Base-by-base conservation (phyloP, 2,888 invertebrate species). In the Drosophila sordidapex region DNA sequence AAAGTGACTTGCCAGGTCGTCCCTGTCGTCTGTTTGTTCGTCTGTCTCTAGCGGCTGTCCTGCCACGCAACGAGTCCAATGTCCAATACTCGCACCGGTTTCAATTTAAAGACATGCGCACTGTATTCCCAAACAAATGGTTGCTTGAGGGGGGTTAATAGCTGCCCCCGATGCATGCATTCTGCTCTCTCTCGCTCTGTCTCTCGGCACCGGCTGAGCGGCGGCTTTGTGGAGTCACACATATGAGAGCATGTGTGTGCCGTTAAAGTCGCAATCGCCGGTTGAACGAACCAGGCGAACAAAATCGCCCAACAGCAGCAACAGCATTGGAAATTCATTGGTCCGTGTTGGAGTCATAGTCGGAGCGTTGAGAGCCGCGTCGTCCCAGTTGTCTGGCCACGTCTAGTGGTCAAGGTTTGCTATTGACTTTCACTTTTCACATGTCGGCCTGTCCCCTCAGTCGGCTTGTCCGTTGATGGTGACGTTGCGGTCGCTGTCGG, bases 401-500 rank as follows among this genome's bases (percentile, higher is more conserved):
- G 80, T 76, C 76, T 81, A 89, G 87, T 92, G 92, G 93, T 92
- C 92, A 92, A 92, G 92, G 92, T 92, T 92, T 85, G 69, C 83
- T 85, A 90, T 90, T 91, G 91, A 91, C 91, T 91, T 91, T 91
- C 91, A 91, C 91, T 91, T 91, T 91, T 66, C 89, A 81, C 78
- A 87, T 89, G 88, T 84, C 79, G 74, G 73, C 52, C 51, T 40
- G 48, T 58, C 43, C 46, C 25, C 11, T n/a, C 36, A 69, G 61
- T 49, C 57, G 38, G 63, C 33, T 21, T 70, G 79, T 71, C 81
- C 76, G 70, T 27, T 61, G 56, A 49, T 59, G 63, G 61, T 69
- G 73, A 62, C 58, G 66, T 74, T 78, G 70, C 51, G 64, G 70
- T 70, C 66, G 75, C 74, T 65, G 65, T 52, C 49, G 70, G 43